These are phyloP conservation scores for Chrysotoxum bicinctum DNA, from an alignment of 2,888 invertebrate genomes.

Conservation along the genomic window DNA sequence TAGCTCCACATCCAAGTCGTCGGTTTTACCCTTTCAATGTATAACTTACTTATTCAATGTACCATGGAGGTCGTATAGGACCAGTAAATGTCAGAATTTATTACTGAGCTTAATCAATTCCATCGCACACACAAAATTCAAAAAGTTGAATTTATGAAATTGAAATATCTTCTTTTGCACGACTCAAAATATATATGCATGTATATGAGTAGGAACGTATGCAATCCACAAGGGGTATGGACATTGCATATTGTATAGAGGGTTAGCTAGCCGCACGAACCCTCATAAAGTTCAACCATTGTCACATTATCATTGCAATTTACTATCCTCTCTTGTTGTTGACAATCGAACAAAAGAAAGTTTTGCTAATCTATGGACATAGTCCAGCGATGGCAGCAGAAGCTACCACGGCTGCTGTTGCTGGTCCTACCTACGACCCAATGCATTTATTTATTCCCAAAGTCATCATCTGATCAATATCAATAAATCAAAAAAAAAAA, in stretches of 20 bases:
- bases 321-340: conserved; percentile 36
- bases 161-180: conserved; percentile 57
- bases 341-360: conserved; percentile 66
- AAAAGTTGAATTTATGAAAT: conserved; percentile 49
- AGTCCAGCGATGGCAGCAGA: conserved; percentile 38
- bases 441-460: conserved; percentile 24
- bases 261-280: conserved; percentile 16
- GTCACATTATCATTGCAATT: conserved; percentile 65
- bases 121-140: conserved; percentile 32
- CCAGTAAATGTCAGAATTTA: conserved; percentile 57
- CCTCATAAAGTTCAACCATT: conserved; percentile 63
- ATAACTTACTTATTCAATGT: conserved; percentile 37
- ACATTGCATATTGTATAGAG: background rate
- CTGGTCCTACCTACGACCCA: background rate
- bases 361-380: conserved; percentile 65
- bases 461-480: conserved; percentile 68
- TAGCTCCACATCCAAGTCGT: background rate
- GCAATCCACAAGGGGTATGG: background rate
- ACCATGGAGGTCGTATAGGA: conserved; percentile 12
- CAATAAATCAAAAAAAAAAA: conserved; percentile 60
- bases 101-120: conserved; percentile 36
- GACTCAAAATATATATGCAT: background rate
- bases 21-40: background rate
- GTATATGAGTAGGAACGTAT: too few species aligned
- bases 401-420: background rate